Percentiles rank a stretch among this genome's conserved stretches.
Evolutionary conservation across 1,140 invertebrate species (phyloP).

Genomic region (Anoplolepis gracilipes): DNA sequence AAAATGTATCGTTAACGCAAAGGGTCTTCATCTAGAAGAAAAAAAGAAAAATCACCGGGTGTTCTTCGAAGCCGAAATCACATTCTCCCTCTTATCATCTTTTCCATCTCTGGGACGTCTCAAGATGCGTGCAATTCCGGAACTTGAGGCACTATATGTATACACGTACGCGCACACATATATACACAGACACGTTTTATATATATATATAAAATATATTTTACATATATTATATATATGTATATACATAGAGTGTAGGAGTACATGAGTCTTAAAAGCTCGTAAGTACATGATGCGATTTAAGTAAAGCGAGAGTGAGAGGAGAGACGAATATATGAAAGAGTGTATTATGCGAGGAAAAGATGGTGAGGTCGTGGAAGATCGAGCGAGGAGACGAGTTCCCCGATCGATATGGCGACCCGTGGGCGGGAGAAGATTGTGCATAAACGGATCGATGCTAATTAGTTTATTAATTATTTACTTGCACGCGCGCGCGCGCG

Average conservation of each 20-base stretch:
- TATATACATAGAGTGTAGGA: conserved; percentile 8
- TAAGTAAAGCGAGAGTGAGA: not conserved
- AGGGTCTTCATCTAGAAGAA: not conserved
- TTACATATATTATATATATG: conserved; percentile 12
- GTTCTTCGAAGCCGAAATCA: not conserved
- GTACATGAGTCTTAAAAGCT: conserved; percentile 36
- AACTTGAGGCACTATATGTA: conserved; percentile 11
- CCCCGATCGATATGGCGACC: conserved; percentile 20
- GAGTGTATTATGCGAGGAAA: not conserved
- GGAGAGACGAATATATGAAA: not conserved
- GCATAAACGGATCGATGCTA: conserved; percentile 46
- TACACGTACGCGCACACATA: not conserved
- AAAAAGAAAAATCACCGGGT: not conserved
- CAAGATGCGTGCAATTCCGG: not conserved
- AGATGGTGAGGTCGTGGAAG: not conserved
- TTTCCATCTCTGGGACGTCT: conserved; percentile 12
- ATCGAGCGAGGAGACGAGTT: not conserved
- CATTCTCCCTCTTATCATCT: too few relatives aligned
- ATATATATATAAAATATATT: conserved; percentile 23
- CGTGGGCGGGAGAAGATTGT: conserved; percentile 7
- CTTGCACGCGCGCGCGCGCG: not conserved
- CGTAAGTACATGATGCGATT: conserved; percentile 3
- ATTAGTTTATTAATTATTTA: conserved; percentile 54
- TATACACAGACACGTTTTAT: too few relatives aligned
- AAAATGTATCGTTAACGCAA: not conserved